Percentiles rank a stretch among this genome's conserved stretches.
phyloP scores from a whole-genome alignment of 2,797 vertebrate species.

The Bufotes viridis region DNA sequence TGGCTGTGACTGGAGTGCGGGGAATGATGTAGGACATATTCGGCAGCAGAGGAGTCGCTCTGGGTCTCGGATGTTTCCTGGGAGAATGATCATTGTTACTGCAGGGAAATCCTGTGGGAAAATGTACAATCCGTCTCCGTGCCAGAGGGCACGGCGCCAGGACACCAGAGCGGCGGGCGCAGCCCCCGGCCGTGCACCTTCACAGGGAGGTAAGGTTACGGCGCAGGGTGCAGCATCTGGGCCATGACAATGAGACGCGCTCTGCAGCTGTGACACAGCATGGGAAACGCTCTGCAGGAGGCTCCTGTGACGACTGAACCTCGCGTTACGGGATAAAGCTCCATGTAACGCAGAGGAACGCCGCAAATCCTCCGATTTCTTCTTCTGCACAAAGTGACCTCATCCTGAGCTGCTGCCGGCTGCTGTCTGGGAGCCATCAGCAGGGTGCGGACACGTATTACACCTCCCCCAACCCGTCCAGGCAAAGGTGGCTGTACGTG shows the following conservation, averaged over 20 bases:
- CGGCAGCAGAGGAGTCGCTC: background rate
- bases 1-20: background rate
- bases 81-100: background rate
- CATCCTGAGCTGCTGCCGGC: background rate
- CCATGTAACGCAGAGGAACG: background rate
- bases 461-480: too few relatives aligned
- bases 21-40: background rate
- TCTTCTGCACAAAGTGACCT: background rate
- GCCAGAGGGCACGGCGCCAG: background rate
- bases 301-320: background rate
- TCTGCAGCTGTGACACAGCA: constrained; percentile 20
- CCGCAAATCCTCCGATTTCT: too few relatives aligned
- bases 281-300: background rate
- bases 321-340: background rate
- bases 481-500: too few relatives aligned
- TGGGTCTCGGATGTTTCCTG: background rate
- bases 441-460: too few relatives aligned
- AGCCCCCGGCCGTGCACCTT: background rate
- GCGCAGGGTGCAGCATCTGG: background rate
- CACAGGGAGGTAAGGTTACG: constrained; percentile 19
- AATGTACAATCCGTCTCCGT: background rate
- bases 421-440: too few relatives aligned
- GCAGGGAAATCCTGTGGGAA: background rate
- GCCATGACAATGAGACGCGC: constrained; percentile 7
- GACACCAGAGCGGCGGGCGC: background rate